phyloP scores from a whole-genome alignment of 1,140 invertebrate species.

The Cyrtorhinus lividipennis region DNA sequence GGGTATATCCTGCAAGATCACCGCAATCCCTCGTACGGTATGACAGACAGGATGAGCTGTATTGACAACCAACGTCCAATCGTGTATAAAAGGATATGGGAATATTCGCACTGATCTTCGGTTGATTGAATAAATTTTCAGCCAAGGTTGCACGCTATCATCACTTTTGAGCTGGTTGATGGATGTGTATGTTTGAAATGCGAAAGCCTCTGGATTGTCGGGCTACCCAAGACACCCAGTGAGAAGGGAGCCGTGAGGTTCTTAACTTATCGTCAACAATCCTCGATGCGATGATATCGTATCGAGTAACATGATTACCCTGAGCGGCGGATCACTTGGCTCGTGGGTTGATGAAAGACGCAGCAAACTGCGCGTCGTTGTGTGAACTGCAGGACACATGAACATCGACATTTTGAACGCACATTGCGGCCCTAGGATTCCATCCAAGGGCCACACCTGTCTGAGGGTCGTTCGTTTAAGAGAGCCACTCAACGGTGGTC shows the following conservation, averaged over 20 bases:
- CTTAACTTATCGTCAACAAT: too few species aligned
- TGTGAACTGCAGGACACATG: conserved; percentile 69
- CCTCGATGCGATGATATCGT: too few species aligned
- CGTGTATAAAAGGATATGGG: too few species aligned
- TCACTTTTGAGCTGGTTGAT: neutral
- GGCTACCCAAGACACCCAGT: neutral
- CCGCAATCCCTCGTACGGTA: too few species aligned
- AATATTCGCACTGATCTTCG: too few species aligned
- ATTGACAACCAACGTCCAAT: too few species aligned
- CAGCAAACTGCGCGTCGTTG: conserved; percentile 59
- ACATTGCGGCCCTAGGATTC: conserved; percentile 45
- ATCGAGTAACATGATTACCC: conserved; percentile 30
- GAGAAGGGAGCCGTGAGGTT: too few species aligned
- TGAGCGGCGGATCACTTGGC: conserved; percentile 55
- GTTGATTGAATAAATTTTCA: too few species aligned
- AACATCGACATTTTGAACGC: conserved; percentile 69
- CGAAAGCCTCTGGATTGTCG: neutral
- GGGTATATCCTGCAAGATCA: too few species aligned
- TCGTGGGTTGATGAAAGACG: conserved; percentile 68
- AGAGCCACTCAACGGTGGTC: neutral
- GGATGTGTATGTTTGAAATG: neutral
- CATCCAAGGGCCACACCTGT: conserved; percentile 38
- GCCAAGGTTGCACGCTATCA: neutral
- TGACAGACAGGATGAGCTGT: too few species aligned
- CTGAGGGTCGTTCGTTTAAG: conserved; percentile 34